Base-by-base conservation (phyloP, 2,113 vertebrate genomes). In the Seriola quinqueradiata region DNA sequence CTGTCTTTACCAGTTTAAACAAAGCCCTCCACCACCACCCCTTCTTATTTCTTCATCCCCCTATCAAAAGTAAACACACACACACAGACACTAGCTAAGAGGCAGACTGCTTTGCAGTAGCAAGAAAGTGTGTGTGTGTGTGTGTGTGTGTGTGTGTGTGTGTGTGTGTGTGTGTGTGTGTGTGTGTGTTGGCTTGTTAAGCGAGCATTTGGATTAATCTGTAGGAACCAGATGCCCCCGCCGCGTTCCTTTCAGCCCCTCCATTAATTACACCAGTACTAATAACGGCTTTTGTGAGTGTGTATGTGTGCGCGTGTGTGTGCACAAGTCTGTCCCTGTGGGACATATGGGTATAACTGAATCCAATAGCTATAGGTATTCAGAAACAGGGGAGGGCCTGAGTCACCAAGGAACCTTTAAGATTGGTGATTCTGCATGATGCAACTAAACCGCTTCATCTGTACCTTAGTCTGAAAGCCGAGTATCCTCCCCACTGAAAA, bases 211-310 rank as follows among this genome's bases (percentile, higher is more conserved):
- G 89, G 88, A 90, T 94, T 92, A 90, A 91, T 93, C 90, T 92
- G 89, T 88, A 89, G 90, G 90, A 92, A 90, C 88, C 93, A 92
- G 87, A 89, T 87, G 90, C 89, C 89, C 89, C 91, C 19, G 78
- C 70, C 73, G 85, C 14, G 83, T 90, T 94, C 71, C 88, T 92
- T 91, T 89, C 88, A 93, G 86, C 75, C 72, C 69, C 84, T 83
- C 82, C 94, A 94, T 95, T 95, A 95, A 95, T 95, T 95, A 95
- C 94, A 91, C 76, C 76, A 80, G 88, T 87, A 91, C 93, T 93
- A 94, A 94, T 94, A 95, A 92, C 61, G 70, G 84, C 85, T 87
- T 91, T 75, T 93, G 91, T 92, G 89, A 79, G 75, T 76, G 70
- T 50, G 81, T 54, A 57, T 84, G 70, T 82, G 68, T 64, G 28